Base-by-base conservation (phyloP, 2,888 invertebrate genomes). In the Nomada fabriciana region DNA sequence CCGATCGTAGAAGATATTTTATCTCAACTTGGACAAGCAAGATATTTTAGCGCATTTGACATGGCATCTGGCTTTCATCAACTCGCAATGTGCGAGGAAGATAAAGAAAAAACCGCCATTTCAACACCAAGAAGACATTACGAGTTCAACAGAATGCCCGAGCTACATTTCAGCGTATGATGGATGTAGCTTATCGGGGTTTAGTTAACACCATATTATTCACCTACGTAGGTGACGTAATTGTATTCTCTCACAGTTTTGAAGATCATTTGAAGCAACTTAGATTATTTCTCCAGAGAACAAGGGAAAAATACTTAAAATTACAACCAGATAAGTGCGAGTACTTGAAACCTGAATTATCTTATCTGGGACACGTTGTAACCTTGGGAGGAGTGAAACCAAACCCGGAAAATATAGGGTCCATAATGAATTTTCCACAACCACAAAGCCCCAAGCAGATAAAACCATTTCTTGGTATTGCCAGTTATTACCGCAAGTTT, bases 1-100 rank as follows among this genome's bases (percentile, higher is more conserved):
- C 72, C 53, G 0, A 42, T 23, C 1, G 55, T 55, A 2, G 43
- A 72, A 9, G 53, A 72, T 11, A 72, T 72, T 7, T 10, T 72
- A 2, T 63, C 63, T 2, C 63, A 64, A 0, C 3, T 71, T 18
- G 52, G 61, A 2, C 10, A n/a, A 5, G 13, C 52, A 0, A 36
- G 20, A n/a, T 72, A 55, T n/a, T 63, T 72, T 1, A 20, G 42
- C 13, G 55, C 63, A 2, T 43, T 72, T 2, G 50, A 50, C 10
- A 25, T 20, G 15, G 23, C 25, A 2, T 13, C 23, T 4, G 57
- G 10, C 1, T 57, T 23, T 11, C 15, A 57, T 25, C 25, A 23
- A 23, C 13, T 57, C 3, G 23, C 57, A 25, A 57, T 57, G 23
- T 9, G 4, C 23, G 23, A 9, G 11, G 25, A 13, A 23, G 10